Evolutionary conservation across 2,113 vertebrate genomes (phyloP).

Genomic region (Clupea harengus): DNA sequence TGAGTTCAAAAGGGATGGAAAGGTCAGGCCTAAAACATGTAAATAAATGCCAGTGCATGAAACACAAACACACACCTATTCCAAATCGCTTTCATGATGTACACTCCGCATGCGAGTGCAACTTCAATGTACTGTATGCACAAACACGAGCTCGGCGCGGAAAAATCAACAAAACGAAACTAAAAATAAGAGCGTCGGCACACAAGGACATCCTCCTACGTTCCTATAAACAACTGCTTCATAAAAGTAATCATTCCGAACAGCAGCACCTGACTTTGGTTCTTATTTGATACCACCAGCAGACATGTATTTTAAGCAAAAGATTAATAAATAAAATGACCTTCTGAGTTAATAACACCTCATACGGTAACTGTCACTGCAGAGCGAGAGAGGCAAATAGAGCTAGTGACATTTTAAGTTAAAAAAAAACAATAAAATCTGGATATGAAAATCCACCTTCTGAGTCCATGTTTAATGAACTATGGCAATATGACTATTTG

Average conservation of each 20-base stretch:
- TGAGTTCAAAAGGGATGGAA: slow-evolving; percentile 56
- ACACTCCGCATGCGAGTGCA: neutral
- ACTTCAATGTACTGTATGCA: neutral
- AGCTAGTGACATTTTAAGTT: neutral
- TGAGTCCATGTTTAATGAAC: slow-evolving; percentile 44
- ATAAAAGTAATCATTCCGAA: neutral
- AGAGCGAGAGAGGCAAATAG: neutral
- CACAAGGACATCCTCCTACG: neutral
- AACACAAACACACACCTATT: neutral
- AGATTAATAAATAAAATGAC: neutral
- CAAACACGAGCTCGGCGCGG: neutral
- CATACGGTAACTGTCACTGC: neutral
- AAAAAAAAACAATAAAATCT: neutral
- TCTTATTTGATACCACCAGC: neutral
- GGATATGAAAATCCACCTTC: neutral
- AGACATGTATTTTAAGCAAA: neutral
- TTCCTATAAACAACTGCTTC: neutral
- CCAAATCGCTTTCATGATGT: neutral
- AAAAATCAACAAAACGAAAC: neutral
- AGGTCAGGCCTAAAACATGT: slow-evolving; percentile 54
- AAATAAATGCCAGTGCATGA: neutral
- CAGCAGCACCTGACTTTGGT: neutral
- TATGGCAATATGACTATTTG: slow-evolving; percentile 48
- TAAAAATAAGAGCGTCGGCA: slow-evolving; percentile 15
- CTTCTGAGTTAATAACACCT: slow-evolving; percentile 37